Percentiles rank a stretch among this genome's conserved stretches.
These are phyloP conservation scores for Nyctibius bracteatus DNA, from an alignment of 2,113 vertebrate genomes.

Conservation along the genomic window DNA sequence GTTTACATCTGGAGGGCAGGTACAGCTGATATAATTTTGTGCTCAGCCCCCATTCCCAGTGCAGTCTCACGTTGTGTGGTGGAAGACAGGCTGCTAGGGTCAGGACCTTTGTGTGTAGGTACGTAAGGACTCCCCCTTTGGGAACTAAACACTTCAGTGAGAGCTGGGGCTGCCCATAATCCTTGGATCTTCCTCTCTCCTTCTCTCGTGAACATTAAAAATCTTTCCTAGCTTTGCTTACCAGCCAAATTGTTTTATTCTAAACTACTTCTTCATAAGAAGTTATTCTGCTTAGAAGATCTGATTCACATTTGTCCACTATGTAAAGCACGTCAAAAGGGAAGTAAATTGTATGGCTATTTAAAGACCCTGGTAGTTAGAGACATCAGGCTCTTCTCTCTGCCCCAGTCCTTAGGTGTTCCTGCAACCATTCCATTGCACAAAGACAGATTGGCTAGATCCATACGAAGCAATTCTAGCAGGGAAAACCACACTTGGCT, in stretches of 20 bases:
- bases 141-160: background rate
- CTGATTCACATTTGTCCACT: background rate
- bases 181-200: background rate
- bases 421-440: background rate
- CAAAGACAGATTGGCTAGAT: background rate
- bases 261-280: background rate
- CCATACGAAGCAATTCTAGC: background rate
- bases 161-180: background rate
- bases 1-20: background rate
- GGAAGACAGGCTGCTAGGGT: background rate
- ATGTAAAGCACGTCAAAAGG: background rate
- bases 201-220: background rate
- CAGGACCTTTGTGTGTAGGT: background rate
- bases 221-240: background rate
- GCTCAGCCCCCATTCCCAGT: background rate
- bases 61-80: background rate
- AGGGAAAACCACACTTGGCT: background rate
- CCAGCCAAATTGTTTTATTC: background rate
- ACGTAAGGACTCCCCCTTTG: background rate
- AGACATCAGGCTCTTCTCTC: background rate
- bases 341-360: background rate
- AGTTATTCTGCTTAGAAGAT: background rate
- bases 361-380: background rate
- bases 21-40: background rate
- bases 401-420: background rate